A percentile compares a stretch with the other conserved stretches of the same genome.
phyloP scores from a whole-genome alignment of 2,113 vertebrate species.

The Mus pahari region DNA sequence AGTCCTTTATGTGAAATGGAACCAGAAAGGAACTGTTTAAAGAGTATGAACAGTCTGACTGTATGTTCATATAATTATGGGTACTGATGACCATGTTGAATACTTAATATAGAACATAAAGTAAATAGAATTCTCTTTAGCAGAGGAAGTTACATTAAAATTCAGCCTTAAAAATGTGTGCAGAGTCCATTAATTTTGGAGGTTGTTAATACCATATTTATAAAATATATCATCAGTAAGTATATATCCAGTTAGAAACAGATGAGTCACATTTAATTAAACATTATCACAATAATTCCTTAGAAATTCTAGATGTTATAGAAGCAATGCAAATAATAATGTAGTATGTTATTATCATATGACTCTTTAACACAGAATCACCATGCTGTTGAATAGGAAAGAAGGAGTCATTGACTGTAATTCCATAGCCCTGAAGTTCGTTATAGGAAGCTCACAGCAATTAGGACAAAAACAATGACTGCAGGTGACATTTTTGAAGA shows the following conservation, averaged over 20 bases:
- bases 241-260: not conserved
- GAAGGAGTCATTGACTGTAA: not conserved
- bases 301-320: slow-evolving; percentile 14
- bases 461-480: not conserved
- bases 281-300: slow-evolving; percentile 44
- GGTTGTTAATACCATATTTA: not conserved
- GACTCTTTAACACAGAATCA: not conserved
- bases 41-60: slow-evolving; percentile 55
- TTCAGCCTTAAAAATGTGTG: slow-evolving; percentile 48
- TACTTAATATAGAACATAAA: slow-evolving; percentile 50
- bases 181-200: not conserved
- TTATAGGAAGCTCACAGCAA: not conserved
- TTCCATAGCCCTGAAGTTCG: not conserved
- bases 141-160: slow-evolving; percentile 43
- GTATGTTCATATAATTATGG: slow-evolving; percentile 52
- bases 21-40: slow-evolving; percentile 58
- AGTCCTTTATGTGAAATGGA: slow-evolving; percentile 30
- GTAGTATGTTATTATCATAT: not conserved
- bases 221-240: slow-evolving; percentile 23
- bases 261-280: slow-evolving; percentile 23
- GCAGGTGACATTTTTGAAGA: not conserved
- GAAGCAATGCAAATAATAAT: not conserved
- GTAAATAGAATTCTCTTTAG: slow-evolving; percentile 46
- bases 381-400: not conserved
- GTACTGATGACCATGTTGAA: slow-evolving; percentile 4